These are phyloP conservation scores for Leptoteleia sp. DNA, from an alignment of 1,140 invertebrate genomes.

Conservation along the genomic window DNA sequence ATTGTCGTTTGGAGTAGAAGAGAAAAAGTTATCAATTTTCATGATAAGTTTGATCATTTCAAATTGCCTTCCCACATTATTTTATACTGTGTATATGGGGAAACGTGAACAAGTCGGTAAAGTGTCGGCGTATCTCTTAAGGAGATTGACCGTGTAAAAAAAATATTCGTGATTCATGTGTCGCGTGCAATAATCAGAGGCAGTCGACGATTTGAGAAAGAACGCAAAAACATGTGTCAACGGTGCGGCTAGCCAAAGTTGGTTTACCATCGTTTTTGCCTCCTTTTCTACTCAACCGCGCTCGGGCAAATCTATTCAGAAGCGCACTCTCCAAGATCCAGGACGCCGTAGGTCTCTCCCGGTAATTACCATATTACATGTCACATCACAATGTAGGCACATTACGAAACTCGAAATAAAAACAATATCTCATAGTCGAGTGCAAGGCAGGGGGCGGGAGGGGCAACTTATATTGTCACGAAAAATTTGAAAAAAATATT, in stretches of 20 bases:
- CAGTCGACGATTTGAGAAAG: constrained; percentile 48
- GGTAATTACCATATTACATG: constrained; percentile 61
- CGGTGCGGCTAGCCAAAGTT: constrained; percentile 31
- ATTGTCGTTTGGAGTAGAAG: no score
- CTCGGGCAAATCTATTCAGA: constrained; percentile 42
- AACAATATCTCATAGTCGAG: background rate
- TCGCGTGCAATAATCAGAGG: constrained; percentile 42
- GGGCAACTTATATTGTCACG: no score
- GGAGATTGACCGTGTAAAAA: constrained; percentile 49
- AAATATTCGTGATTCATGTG: constrained; percentile 50
- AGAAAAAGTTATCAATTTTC: no score
- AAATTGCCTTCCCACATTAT: no score
- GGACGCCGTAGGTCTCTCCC: constrained; percentile 35
- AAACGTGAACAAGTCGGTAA: constrained; percentile 13
- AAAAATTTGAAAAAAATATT: no score
- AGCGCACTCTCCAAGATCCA: constrained; percentile 41
- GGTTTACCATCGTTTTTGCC: constrained; percentile 21
- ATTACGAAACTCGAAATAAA: constrained; percentile 32
- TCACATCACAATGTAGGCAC: constrained; percentile 47
- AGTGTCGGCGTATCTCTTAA: constrained; percentile 43
- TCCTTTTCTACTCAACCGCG: constrained; percentile 36
- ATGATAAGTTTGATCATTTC: no score
- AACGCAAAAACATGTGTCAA: constrained; percentile 51
- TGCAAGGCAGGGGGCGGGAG: background rate
- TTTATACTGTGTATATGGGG: no score